These are phyloP conservation scores for Caenorhabditis plicata DNA, from an alignment of 2,888 invertebrate species.

Conservation along the genomic window DNA sequence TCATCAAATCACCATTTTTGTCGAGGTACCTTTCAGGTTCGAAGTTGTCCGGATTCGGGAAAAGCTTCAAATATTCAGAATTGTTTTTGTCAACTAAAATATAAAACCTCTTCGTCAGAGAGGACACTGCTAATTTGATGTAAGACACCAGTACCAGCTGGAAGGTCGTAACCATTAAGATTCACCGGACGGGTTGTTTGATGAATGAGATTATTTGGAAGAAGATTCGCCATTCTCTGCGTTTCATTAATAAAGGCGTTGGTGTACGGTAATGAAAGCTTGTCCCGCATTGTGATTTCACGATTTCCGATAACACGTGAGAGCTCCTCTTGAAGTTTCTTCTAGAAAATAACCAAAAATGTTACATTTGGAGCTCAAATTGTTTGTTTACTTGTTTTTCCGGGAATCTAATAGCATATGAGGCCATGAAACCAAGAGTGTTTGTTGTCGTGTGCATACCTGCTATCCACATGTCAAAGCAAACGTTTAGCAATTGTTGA, in stretches of 20 bases:
- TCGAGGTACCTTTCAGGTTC: conserved; percentile 42
- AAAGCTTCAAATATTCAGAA: too few species aligned
- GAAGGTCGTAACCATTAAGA: conserved; percentile 23
- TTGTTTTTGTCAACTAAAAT: too few species aligned
- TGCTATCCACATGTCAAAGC: conserved; percentile 47
- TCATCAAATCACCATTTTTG: conserved; percentile 26
- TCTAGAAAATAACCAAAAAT: too few species aligned
- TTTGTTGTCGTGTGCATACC: conserved; percentile 50
- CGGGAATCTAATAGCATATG: conserved; percentile 12
- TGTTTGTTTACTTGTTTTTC: conserved; percentile 2
- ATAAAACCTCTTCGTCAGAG: conserved; percentile 32
- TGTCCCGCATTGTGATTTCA: conserved; percentile 40
- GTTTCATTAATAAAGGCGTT: conserved; percentile 45
- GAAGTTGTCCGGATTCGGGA: conserved; percentile 45
- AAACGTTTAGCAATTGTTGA: conserved; percentile 36
- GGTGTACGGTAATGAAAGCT: conserved; percentile 30
- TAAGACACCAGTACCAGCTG: conserved; percentile 30
- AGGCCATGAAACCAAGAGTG: conserved; percentile 33
- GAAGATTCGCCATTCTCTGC: conserved; percentile 31
- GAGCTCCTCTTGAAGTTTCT: conserved; percentile 43
- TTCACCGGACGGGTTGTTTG: conserved; percentile 19
- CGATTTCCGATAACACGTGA: conserved; percentile 36
- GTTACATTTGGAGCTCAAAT: not conserved
- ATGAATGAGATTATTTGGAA: conserved; percentile 37
- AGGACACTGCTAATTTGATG: conserved; percentile 39